Percentiles rank a stretch among this genome's conserved stretches.
Conservation (phyloP, 2,797 vertebrate genomes). For the Cynopterus sphinx region DNA sequence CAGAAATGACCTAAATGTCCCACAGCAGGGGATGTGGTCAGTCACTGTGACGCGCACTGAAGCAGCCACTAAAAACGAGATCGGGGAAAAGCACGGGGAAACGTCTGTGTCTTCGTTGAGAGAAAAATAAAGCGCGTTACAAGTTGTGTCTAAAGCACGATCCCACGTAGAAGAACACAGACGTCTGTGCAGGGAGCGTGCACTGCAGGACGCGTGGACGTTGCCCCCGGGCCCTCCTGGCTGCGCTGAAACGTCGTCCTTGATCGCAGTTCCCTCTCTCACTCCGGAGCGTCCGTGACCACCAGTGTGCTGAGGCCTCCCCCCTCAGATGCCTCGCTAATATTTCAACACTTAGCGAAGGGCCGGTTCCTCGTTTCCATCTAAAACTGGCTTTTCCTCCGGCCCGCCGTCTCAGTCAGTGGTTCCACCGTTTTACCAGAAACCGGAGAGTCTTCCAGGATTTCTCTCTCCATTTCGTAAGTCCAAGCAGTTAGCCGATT, state of each 20-base stretch:
- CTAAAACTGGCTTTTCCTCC: background rate
- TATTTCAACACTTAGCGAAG: accelerated
- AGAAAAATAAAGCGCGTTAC: background rate
- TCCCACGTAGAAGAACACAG: background rate
- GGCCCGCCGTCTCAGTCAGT: accelerated
- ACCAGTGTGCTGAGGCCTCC: background rate
- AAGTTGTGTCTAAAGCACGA: background rate
- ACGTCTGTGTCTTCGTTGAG: background rate
- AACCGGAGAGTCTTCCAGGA: too few species aligned
- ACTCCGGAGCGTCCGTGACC: background rate
- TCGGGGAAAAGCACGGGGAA: background rate
- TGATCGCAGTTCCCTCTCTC: background rate
- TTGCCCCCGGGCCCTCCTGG: background rate
- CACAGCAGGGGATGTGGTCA: background rate
- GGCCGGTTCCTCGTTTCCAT: background rate
- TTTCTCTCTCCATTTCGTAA: background rate
- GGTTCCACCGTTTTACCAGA: background rate
- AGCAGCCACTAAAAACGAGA: background rate
- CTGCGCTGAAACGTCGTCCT: background rate
- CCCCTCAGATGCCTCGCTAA: background rate
- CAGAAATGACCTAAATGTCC: background rate
- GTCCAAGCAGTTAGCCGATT: background rate
- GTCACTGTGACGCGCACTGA: background rate
- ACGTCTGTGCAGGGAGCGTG: background rate
- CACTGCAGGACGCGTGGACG: accelerated